Evolutionary conservation across 2,113 vertebrate genomes (phyloP).

Genomic region (Montifringilla adamsi): DNA sequence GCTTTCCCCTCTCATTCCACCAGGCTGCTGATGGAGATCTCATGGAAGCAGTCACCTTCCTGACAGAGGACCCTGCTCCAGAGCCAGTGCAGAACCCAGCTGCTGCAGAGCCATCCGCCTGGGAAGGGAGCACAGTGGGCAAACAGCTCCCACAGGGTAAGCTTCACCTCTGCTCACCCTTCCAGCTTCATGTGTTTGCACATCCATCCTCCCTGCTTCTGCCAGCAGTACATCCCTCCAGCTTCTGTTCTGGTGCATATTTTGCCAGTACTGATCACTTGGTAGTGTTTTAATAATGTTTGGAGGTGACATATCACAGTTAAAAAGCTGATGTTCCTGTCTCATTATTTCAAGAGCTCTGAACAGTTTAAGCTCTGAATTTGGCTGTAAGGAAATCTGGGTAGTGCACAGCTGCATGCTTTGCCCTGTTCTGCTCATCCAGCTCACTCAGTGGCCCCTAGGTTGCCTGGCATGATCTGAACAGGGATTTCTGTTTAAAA

Average conservation of each 20-base stretch:
- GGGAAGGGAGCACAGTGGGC: conserved; percentile 47
- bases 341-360: neutral
- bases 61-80: conserved; percentile 75
- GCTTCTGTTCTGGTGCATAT: neutral
- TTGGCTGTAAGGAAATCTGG: neutral
- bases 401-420: neutral
- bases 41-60: conserved; percentile 85
- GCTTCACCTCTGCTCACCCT: neutral
- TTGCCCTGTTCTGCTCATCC: neutral
- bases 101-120: conserved; percentile 62
- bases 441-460: neutral
- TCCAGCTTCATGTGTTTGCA: fast-evolving
- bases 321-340: neutral
- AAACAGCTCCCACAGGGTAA: conserved; percentile 5
- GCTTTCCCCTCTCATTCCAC: neutral
- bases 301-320: neutral
- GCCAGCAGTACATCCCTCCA: neutral
- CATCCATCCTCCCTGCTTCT: neutral
- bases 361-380: neutral
- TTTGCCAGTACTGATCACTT: neutral
- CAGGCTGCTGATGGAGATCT: conserved; percentile 91
- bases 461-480: neutral
- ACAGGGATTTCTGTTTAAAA: neutral
- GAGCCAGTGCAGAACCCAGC: conserved; percentile 51
- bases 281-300: neutral